phyloP scores from a whole-genome alignment of 2,797 vertebrate genomes.

The Enteromius unitaeniatus region DNA sequence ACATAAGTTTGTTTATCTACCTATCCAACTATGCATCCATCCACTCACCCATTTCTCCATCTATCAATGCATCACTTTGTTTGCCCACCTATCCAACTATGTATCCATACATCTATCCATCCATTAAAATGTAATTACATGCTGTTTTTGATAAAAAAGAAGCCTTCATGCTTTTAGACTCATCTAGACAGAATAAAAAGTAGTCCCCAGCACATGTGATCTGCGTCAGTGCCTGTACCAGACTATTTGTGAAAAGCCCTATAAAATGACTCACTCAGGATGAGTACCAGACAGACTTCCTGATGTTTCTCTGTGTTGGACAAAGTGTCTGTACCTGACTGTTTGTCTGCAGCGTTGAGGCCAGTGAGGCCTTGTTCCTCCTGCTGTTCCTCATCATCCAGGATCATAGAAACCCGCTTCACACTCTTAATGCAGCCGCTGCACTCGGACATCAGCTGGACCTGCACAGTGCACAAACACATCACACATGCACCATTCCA shows the following conservation, averaged over 20 bases:
- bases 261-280: conserved; percentile 2
- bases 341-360: conserved; percentile 74
- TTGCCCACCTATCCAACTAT: neutral
- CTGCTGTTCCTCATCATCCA: conserved; percentile 75
- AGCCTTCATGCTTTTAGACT: neutral
- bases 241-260: neutral
- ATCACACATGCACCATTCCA: neutral
- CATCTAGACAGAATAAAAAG: neutral
- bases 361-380: conserved; percentile 78
- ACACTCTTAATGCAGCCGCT: conserved; percentile 75
- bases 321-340: conserved; percentile 78
- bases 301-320: conserved; percentile 19
- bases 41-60: no score
- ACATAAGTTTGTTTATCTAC: no score
- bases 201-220: neutral
- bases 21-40: no score
- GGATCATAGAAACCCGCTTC: conserved; percentile 70
- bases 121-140: neutral
- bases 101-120: neutral
- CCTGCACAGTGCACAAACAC: conserved; percentile 73
- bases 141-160: neutral
- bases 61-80: neutral
- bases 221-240: conserved; percentile 1
- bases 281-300: neutral
- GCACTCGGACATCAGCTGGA: conserved; percentile 80